Conservation (phyloP, 2,888 invertebrate genomes). For the Asteroscopus sphinx region DNA sequence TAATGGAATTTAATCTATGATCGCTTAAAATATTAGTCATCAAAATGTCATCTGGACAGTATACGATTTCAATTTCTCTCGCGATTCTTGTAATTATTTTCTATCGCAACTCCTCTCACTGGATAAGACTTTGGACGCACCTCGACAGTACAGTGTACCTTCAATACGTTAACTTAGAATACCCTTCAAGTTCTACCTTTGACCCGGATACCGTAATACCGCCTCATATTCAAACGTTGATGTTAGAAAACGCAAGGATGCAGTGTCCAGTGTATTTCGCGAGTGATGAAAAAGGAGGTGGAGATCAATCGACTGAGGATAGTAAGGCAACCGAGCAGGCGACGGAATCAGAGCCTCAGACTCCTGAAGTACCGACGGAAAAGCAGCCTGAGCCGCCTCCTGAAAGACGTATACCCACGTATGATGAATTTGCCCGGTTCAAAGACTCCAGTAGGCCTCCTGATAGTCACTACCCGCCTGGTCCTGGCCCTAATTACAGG, state of each 20-base stretch:
- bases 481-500: conserved; percentile 47
- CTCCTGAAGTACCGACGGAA: conserved; percentile 9
- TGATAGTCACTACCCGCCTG: conserved; percentile 67
- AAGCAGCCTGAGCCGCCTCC: conserved; percentile 6
- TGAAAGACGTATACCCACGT: conserved; percentile 65
- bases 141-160: conserved; percentile 4
- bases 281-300: conserved; percentile 4
- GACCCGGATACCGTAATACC: no score
- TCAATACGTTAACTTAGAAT: neutral
- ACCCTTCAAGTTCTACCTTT: neutral
- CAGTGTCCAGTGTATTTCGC: conserved; percentile 1
- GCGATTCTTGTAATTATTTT: conserved; percentile 29
- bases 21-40: conserved; percentile 1
- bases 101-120: conserved; percentile 29
- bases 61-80: conserved; percentile 4
- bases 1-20: neutral
- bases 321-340: conserved; percentile 11
- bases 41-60: conserved; percentile 38
- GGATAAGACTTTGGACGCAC: conserved; percentile 22
- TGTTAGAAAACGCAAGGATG: neutral
- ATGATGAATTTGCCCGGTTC: conserved; percentile 67
- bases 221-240: neutral
- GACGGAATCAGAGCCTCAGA: neutral
- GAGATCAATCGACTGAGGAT: conserved; percentile 5
- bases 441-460: conserved; percentile 68